Evolutionary conservation across 30 jellyfish, hydroid and myxozoan genomes (phyloP).

Genomic region (Chironex yamaguchii): DNA sequence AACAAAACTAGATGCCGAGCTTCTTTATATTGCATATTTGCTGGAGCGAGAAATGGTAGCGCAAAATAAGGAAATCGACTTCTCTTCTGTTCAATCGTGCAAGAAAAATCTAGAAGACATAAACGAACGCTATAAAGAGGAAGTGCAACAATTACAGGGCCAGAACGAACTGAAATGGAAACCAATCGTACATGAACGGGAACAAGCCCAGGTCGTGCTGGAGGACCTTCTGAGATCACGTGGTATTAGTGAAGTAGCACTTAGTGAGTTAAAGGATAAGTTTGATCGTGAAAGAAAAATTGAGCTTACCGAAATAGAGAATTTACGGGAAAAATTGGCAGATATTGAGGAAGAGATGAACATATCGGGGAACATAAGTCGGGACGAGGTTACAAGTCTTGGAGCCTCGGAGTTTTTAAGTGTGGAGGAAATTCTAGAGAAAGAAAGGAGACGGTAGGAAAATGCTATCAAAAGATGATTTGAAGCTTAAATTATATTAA

Average conservation of each 20-base stretch:
- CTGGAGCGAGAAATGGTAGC: constrained; percentile 85
- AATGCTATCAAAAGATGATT: neutral
- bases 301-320: constrained; percentile 77
- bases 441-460: constrained; percentile 80
- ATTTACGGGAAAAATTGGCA: constrained; percentile 77
- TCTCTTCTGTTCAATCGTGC: constrained; percentile 35
- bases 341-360: constrained; percentile 86
- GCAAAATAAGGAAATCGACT: constrained; percentile 45
- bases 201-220: constrained; percentile 86
- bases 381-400: constrained; percentile 59
- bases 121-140: constrained; percentile 69
- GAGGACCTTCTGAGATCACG: constrained; percentile 93
- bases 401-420: constrained; percentile 59
- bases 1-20: constrained; percentile 91
- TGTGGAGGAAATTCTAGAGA: constrained; percentile 73
- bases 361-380: constrained; percentile 54
- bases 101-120: constrained; percentile 77
- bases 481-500: no score
- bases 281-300: constrained; percentile 76
- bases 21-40: constrained; percentile 82
- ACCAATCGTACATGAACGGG: constrained; percentile 83
- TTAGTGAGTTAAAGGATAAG: constrained; percentile 83
- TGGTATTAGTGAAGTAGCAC: constrained; percentile 90
- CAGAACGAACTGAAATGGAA: constrained; percentile 61
- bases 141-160: constrained; percentile 64